Percentiles rank a stretch among this genome's conserved stretches.
Evolutionary conservation across 1,140 invertebrate genomes (phyloP).

Genomic region (Megalonaias nervosa): DNA sequence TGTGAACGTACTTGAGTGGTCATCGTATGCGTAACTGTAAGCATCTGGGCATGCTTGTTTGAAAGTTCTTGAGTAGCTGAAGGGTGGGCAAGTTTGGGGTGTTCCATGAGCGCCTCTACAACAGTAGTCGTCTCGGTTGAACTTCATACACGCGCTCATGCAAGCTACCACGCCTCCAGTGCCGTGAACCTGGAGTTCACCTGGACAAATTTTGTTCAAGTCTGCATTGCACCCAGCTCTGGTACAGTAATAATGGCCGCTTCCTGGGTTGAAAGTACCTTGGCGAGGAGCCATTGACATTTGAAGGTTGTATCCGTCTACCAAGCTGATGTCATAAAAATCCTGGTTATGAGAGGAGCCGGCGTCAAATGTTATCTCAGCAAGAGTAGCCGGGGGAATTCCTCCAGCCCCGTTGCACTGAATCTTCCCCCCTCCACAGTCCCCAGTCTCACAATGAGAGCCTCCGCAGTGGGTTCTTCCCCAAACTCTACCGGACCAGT

Average conservation of each 20-base stretch:
- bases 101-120: slow-evolving; percentile 75
- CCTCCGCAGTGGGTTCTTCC: slow-evolving; percentile 68
- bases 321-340: slow-evolving; percentile 72
- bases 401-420: slow-evolving; percentile 71
- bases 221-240: slow-evolving; percentile 73
- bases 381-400: slow-evolving; percentile 69
- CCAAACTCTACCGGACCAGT: slow-evolving; percentile 67
- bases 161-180: slow-evolving; percentile 71
- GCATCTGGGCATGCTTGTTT: slow-evolving; percentile 68
- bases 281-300: slow-evolving; percentile 43
- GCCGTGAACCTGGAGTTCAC: slow-evolving; percentile 69
- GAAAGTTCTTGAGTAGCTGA: slow-evolving; percentile 75
- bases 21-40: slow-evolving; percentile 47
- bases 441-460: slow-evolving; percentile 67
- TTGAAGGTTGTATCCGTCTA: slow-evolving; percentile 71
- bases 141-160: slow-evolving; percentile 74
- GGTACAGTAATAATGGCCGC: slow-evolving; percentile 68
- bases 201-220: slow-evolving; percentile 75
- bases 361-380: slow-evolving; percentile 64
- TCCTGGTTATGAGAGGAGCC: slow-evolving; percentile 53
- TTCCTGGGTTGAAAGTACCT: slow-evolving; percentile 43
- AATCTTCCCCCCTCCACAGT: slow-evolving; percentile 63
- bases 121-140: slow-evolving; percentile 75
- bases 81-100: slow-evolving; percentile 73
- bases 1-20: slow-evolving; percentile 26